Evolutionary conservation across 2,888 invertebrate species (phyloP).

Genomic region (Drosophila leonis): DNA sequence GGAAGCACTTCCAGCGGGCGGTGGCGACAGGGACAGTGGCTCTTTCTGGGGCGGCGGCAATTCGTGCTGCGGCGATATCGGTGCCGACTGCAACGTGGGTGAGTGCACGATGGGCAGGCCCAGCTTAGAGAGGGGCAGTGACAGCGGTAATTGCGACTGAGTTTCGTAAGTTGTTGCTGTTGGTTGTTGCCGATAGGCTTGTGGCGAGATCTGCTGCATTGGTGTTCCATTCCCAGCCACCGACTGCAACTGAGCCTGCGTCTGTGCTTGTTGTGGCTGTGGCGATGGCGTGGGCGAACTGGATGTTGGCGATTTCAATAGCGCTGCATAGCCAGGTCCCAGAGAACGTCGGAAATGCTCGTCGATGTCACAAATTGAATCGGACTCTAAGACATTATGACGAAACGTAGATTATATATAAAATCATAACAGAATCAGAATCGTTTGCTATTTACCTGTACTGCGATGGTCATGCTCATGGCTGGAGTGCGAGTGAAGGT

Average conservation of each 20-base stretch:
- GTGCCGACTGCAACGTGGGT: constrained; percentile 63
- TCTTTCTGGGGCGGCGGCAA: constrained; percentile 79
- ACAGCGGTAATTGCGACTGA: constrained; percentile 48
- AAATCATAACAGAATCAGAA: background rate
- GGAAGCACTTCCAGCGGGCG: constrained; percentile 61
- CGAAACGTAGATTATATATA: background rate
- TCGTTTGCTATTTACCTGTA: constrained; percentile 65
- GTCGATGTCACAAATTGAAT: constrained; percentile 95
- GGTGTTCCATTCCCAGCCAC: constrained; percentile 50
- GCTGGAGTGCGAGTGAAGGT: constrained; percentile 54
- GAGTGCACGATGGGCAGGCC: constrained; percentile 59
- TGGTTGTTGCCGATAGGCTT: constrained; percentile 49
- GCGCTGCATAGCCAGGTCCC: constrained; percentile 91
- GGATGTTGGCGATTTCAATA: constrained; percentile 86
- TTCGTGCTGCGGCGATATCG: constrained; percentile 62
- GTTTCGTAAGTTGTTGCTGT: constrained; percentile 43
- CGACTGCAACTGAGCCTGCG: constrained; percentile 35
- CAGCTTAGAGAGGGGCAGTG: constrained; percentile 46
- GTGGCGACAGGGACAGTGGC: constrained; percentile 67
- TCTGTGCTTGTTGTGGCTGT: constrained; percentile 69
- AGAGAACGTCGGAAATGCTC: constrained; percentile 97
- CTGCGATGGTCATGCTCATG: constrained; percentile 83
- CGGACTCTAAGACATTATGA: constrained; percentile 86
- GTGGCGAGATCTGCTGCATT: constrained; percentile 71
- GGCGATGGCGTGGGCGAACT: constrained; percentile 78